Base-by-base conservation (phyloP, 2,888 invertebrate genomes). In the Drosophila fulvimacula region DNA sequence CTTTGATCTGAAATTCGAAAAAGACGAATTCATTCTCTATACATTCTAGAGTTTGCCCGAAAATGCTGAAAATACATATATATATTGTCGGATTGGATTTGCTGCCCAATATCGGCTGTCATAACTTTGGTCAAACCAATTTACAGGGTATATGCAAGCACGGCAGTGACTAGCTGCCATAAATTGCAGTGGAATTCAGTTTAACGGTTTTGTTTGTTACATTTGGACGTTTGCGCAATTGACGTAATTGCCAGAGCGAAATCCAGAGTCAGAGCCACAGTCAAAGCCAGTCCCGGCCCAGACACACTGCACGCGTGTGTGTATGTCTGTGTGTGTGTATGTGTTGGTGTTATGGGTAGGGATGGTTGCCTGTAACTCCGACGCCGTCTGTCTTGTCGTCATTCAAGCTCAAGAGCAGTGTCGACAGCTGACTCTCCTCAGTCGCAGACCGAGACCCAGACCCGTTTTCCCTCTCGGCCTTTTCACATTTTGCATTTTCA, bases 401-500 rank as follows among this genome's bases (percentile, higher is more conserved):
- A 74, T 85, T 85, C 87, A 89, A 89, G 89, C 89, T 85, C 88
- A 89, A 85, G 89, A 89, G 85, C 89, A 79, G 55, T 66, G 77
- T 39, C 72, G 75, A 69, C 79, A 66, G 68, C 82, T 70, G 74
- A 65, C 72, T 64, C 41, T 65, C 27, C 27, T 30, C 46, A 51
- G 52, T 48, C 51, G 34, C 39, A 65, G 64, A 57, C 49, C 70
- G 75, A 65, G 64, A 62, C 49, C 75, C 79, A 79, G 79, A 69
- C 73, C 73, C 66, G 76, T 79, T 74, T 75, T 70, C 60, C 44
- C 44, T 64, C 69, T 74, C 67, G 57, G 84, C 79, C 83, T 82
- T 83, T 86, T 86, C 62, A 81, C 76, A 72, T 79, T 77, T 83
- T 75, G 11, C 34, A 34, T 34, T 34, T 34, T 34, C 79, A 76